Conservation (phyloP, 1,140 invertebrate species). For the Pseudomyrmex sp. region DNA sequence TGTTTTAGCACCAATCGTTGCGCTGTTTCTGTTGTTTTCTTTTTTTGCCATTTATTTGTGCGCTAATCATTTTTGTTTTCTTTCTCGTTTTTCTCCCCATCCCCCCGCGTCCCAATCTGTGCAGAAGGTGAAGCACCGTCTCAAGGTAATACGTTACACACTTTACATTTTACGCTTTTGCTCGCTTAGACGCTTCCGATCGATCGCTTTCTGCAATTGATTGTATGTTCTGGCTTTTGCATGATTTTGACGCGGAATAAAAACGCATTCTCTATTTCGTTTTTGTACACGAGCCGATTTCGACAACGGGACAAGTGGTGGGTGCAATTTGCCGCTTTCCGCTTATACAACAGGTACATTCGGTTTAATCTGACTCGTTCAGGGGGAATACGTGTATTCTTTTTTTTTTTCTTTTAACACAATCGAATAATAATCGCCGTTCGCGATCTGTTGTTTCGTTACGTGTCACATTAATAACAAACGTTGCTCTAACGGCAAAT, state of each 20-base stretch:
- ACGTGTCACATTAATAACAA: slow-evolving; percentile 10
- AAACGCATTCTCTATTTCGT: too few relatives aligned
- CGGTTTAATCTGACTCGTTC: neutral
- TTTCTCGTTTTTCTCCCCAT: slow-evolving; percentile 72
- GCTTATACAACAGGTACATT: slow-evolving; percentile 25
- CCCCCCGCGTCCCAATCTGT: slow-evolving; percentile 74
- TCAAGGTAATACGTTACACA: slow-evolving; percentile 79
- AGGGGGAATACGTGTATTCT: too few relatives aligned
- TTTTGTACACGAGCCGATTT: too few relatives aligned
- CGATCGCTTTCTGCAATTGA: neutral
- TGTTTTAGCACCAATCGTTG: slow-evolving; percentile 22
- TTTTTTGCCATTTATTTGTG: slow-evolving; percentile 65
- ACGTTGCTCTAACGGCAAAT: too few relatives aligned
- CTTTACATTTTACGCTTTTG: slow-evolving; percentile 63
- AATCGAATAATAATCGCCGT: too few relatives aligned
- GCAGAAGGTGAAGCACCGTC: slow-evolving; percentile 79
- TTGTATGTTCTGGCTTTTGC: neutral
- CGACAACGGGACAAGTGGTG: too few relatives aligned
- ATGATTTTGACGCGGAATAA: too few relatives aligned
- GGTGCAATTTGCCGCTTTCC: neutral
- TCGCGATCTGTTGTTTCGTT: too few relatives aligned
- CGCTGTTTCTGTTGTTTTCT: slow-evolving; percentile 50
- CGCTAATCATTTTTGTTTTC: slow-evolving; percentile 79
- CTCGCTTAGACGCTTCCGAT: slow-evolving; percentile 15
- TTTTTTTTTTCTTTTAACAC: too few relatives aligned